phyloP scores from a whole-genome alignment of 2,113 vertebrate genomes.

The Macquaria ambigua region DNA sequence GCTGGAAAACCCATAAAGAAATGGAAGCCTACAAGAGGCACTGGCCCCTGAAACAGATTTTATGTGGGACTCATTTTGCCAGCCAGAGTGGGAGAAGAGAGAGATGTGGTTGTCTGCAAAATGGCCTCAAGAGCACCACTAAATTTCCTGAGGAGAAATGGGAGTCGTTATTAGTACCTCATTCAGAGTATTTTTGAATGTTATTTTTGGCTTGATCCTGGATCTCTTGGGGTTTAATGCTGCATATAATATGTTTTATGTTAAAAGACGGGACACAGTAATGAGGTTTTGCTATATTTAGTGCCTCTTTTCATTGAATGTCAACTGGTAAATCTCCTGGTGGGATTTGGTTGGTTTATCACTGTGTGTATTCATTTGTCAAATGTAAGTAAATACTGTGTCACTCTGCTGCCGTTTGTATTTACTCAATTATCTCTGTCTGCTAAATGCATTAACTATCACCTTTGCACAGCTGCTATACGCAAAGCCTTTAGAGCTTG shows the following conservation, averaged over 20 bases:
- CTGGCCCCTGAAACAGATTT: constrained; percentile 75
- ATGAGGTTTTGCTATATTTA: constrained; percentile 50
- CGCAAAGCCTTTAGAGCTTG: constrained; percentile 16
- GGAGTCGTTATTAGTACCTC: constrained; percentile 64
- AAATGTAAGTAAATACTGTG: constrained; percentile 27
- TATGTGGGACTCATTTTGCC: constrained; percentile 68
- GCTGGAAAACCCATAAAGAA: constrained; percentile 79
- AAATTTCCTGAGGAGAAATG: constrained; percentile 69
- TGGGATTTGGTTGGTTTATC: constrained; percentile 55
- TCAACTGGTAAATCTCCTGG: constrained; percentile 33
- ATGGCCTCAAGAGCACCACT: constrained; percentile 60
- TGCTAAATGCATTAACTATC: constrained; percentile 43
- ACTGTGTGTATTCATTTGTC: constrained; percentile 53
- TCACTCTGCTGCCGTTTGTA: constrained; percentile 43
- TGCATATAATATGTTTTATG: constrained; percentile 39
- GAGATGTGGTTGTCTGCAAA: constrained; percentile 71
- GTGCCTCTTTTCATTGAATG: constrained; percentile 24
- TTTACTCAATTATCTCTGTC: constrained; percentile 46
- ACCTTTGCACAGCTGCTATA: constrained; percentile 57
- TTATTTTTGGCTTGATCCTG: constrained; percentile 48
- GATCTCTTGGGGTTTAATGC: constrained; percentile 37
- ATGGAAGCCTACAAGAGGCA: constrained; percentile 72
- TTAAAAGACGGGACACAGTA: constrained; percentile 38
- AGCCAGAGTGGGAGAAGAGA: constrained; percentile 66
- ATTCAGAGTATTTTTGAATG: constrained; percentile 52